These are phyloP conservation scores for Hoplostethus mediterraneus DNA, from an alignment of 2,797 vertebrate genomes.

Conservation along the genomic window DNA sequence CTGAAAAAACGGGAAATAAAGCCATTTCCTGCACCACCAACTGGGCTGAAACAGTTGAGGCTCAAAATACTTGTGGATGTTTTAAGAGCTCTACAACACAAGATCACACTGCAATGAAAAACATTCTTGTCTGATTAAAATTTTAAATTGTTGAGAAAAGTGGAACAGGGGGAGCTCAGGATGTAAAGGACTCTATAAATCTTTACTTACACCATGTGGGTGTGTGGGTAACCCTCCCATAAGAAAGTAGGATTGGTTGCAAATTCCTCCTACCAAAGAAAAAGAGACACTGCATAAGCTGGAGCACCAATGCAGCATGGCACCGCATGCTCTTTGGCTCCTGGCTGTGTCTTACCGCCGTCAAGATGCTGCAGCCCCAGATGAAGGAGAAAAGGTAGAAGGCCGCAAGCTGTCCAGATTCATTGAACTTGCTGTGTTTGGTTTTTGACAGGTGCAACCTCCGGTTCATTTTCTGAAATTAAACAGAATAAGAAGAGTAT, in stretches of 20 bases:
- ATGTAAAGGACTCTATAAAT: conserved; percentile 2
- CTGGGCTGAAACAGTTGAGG: not conserved
- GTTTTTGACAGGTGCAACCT: conserved; percentile 89
- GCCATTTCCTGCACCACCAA: not conserved
- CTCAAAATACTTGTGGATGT: conserved; percentile 1
- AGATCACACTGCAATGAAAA: not conserved
- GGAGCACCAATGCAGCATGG: conserved; percentile 10
- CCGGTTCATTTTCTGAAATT: conserved; percentile 89
- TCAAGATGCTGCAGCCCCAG: conserved; percentile 90
- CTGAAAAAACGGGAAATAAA: not conserved
- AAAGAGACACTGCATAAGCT: conserved; percentile 33
- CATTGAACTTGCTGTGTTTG: conserved; percentile 93
- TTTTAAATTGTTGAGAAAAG: not conserved
- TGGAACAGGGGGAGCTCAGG: not conserved
- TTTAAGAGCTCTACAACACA: not conserved
- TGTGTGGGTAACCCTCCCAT: conserved; percentile 89
- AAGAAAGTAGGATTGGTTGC: conserved; percentile 86
- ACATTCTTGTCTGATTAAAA: not conserved
- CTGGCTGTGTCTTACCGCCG: conserved; percentile 78
- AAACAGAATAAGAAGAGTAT: not conserved
- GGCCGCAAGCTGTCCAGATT: conserved; percentile 88
- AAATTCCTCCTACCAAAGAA: conserved; percentile 85
- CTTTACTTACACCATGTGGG: conserved; percentile 87
- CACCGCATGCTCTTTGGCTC: conserved; percentile 16
- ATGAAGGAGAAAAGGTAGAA: conserved; percentile 90